Evolutionary conservation across 1,140 invertebrate genomes (phyloP).

Genomic region (Laupala kohalensis): DNA sequence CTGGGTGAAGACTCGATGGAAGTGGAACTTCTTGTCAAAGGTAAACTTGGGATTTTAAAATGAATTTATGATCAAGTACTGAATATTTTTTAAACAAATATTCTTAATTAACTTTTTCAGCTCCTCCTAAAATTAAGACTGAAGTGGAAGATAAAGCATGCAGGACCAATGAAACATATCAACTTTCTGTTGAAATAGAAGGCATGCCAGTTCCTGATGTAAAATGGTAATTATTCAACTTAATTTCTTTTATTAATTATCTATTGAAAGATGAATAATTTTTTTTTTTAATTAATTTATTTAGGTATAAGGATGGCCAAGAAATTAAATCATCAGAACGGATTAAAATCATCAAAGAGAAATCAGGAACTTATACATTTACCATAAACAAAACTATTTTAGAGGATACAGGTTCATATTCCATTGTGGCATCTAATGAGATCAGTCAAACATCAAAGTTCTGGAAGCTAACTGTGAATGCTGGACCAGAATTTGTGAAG

Average conservation of each 20-base stretch:
- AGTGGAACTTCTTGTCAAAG: constrained; percentile 62
- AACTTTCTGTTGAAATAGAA: constrained; percentile 66
- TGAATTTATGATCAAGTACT: background rate
- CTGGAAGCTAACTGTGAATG: constrained; percentile 64
- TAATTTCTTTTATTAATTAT: too few relatives aligned
- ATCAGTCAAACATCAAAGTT: constrained; percentile 75
- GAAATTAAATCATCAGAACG: constrained; percentile 52
- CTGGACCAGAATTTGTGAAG: constrained; percentile 59
- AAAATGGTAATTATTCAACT: too few relatives aligned
- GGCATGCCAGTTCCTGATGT: constrained; percentile 69
- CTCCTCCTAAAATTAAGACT: constrained; percentile 67
- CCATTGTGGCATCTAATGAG: constrained; percentile 71
- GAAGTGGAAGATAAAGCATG: constrained; percentile 61
- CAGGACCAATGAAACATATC: constrained; percentile 50
- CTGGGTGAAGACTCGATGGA: constrained; percentile 66
- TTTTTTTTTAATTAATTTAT: too few relatives aligned
- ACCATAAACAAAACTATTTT: constrained; percentile 67
- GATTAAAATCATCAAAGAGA: constrained; percentile 54
- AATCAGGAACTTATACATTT: constrained; percentile 49
- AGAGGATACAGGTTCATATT: constrained; percentile 86
- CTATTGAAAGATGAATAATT: too few relatives aligned
- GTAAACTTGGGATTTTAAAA: too few relatives aligned
- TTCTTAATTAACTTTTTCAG: constrained; percentile 20
- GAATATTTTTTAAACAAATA: background rate
- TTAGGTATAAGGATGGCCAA: constrained; percentile 67